Evolutionary conservation across 2,888 invertebrate species (phyloP).

Genomic region (Drosophila gaucha): DNA sequence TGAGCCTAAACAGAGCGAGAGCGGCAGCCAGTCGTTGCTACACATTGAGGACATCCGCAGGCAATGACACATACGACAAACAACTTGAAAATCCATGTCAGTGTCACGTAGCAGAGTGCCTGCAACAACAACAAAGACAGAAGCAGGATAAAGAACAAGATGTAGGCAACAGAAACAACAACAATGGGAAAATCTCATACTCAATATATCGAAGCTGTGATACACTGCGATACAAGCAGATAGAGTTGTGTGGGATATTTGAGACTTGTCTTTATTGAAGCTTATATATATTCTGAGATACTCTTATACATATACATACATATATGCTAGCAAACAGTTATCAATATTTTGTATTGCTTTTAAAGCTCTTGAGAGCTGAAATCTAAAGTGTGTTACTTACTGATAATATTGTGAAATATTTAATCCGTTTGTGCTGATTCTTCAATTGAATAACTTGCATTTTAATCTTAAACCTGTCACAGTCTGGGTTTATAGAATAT

Average conservation of each 20-base stretch:
- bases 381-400: no score
- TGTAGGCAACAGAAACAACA: slow-evolving; percentile 35
- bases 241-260: background rate
- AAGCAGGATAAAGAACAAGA: slow-evolving; percentile 28
- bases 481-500: no score
- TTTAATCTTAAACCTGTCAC: no score
- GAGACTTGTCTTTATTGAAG: no score
- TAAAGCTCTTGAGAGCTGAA: no score
- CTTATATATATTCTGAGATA: background rate
- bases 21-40: slow-evolving; percentile 13
- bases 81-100: slow-evolving; percentile 81
- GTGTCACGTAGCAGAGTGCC: slow-evolving; percentile 81
- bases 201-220: slow-evolving; percentile 40
- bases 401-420: no score
- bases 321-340: no score
- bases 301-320: no score
- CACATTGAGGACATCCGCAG: slow-evolving; percentile 66
- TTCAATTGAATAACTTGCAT: no score
- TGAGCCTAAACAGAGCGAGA: slow-evolving; percentile 47
- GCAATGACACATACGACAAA: slow-evolving; percentile 58
- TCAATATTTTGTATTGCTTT: no score
- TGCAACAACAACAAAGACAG: slow-evolving; percentile 45
- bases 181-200: slow-evolving; percentile 20
- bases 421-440: no score
- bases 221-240: slow-evolving; percentile 41